Evolutionary conservation across 2,113 vertebrate genomes (phyloP).

Genomic region (Ancistrus triradiatus): DNA sequence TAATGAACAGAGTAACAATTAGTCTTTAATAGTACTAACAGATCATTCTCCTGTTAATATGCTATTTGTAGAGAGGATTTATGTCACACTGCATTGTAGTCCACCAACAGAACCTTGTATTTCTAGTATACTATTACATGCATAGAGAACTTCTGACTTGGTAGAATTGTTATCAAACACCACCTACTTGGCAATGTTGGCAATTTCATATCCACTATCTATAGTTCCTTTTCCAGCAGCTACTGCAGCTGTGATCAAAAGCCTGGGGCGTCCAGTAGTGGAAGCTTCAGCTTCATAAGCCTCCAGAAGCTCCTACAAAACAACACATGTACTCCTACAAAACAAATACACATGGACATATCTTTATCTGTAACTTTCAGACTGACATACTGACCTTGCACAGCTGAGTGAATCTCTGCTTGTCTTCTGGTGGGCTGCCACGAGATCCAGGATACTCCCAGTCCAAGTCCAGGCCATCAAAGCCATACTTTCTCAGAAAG

Average conservation of each 20-base stretch:
- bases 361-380: background rate
- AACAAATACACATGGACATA: background rate
- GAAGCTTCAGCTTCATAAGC: constrained; percentile 64
- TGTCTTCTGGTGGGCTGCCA: constrained; percentile 71
- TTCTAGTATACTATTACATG: no score
- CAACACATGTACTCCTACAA: background rate
- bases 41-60: no score
- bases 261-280: constrained; percentile 41
- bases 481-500: constrained; percentile 62
- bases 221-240: constrained; percentile 56
- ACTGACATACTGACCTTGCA: constrained; percentile 61
- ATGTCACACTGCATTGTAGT: no score
- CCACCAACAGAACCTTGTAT: no score
- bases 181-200: constrained; percentile 64
- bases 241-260: constrained; percentile 73
- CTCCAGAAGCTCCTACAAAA: constrained; percentile 61
- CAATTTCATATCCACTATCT: constrained; percentile 68
- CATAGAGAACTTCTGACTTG: no score
- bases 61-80: no score
- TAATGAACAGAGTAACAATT: no score
- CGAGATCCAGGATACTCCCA: constrained; percentile 71
- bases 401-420: constrained; percentile 66
- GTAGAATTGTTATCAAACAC: no score
- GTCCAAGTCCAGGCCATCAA: constrained; percentile 76
- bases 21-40: no score